Percentiles rank a stretch among this genome's conserved stretches.
phyloP scores from a whole-genome alignment of 2,888 invertebrate genomes.

The Metopia argyrocephala region DNA sequence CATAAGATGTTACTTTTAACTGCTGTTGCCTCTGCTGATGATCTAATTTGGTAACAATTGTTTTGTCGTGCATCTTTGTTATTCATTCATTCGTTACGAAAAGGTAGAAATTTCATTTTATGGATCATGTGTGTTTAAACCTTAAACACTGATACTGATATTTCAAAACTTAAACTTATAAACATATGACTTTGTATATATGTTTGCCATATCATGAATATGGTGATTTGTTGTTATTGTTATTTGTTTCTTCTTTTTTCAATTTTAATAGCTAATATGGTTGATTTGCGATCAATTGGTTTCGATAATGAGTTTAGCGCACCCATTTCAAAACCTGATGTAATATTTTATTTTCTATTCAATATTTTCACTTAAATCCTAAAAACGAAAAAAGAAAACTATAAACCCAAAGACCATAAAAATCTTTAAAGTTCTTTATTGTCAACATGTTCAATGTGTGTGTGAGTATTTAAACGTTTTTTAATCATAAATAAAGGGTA shows the following conservation, averaged over 20 bases:
- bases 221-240: slow-evolving; percentile 21
- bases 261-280: slow-evolving; percentile 64
- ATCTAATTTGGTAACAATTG: slow-evolving; percentile 78
- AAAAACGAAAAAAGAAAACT: not conserved
- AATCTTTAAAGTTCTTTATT: slow-evolving; percentile 9
- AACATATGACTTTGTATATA: not conserved
- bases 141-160: not conserved
- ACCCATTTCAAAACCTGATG: slow-evolving; percentile 70
- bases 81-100: slow-evolving; percentile 58
- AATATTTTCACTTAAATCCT: slow-evolving; percentile 23
- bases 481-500: no score
- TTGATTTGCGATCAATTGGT: slow-evolving; percentile 73
- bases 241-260: slow-evolving; percentile 23
- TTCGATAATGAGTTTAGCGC: slow-evolving; percentile 76
- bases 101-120: slow-evolving; percentile 37
- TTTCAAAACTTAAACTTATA: no score
- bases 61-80: slow-evolving; percentile 72
- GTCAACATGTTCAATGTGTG: not conserved
- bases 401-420: slow-evolving; percentile 2
- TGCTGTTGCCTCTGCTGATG: slow-evolving; percentile 69
- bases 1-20: not conserved
- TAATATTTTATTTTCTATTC: slow-evolving; percentile 38
- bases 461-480: no score
- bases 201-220: slow-evolving; percentile 45
- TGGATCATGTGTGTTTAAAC: slow-evolving; percentile 40